phyloP scores from a whole-genome alignment of 2,113 vertebrate species.

The Actenoides hombroni region DNA sequence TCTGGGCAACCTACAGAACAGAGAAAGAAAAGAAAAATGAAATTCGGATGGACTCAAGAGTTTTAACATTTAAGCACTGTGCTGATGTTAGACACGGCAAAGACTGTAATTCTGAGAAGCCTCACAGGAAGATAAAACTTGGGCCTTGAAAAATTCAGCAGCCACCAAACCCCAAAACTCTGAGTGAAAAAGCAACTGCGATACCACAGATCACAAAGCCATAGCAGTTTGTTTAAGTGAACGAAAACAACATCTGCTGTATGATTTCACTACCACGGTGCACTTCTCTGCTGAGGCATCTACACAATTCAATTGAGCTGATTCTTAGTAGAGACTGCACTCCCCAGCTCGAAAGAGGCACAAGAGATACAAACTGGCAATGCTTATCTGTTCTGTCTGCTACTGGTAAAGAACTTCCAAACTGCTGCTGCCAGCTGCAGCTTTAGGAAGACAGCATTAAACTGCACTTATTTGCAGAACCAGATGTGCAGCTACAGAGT shows the following conservation, averaged over 20 bases:
- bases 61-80: not conserved
- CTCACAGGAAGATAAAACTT: not conserved
- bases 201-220: constrained; percentile 23
- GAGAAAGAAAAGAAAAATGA: not conserved
- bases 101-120: not conserved
- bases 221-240: constrained; percentile 14
- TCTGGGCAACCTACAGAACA: not conserved
- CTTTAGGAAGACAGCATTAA: not conserved
- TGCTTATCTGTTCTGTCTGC: not conserved
- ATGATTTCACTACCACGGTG: constrained; percentile 23
- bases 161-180: not conserved
- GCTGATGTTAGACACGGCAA: not conserved
- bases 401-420: not conserved
- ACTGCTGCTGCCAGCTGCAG: not conserved
- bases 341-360: not conserved
- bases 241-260: constrained; percentile 46
- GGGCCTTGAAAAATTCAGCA: not conserved
- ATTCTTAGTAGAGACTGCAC: not conserved
- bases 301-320: not conserved
- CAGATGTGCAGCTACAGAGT: not conserved
- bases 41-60: not conserved
- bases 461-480: not conserved
- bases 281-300: not conserved
- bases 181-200: not conserved
- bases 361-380: not conserved